These are phyloP conservation scores for Syngnathus rostellatus DNA, from an alignment of 2,797 vertebrate species.

Conservation along the genomic window DNA sequence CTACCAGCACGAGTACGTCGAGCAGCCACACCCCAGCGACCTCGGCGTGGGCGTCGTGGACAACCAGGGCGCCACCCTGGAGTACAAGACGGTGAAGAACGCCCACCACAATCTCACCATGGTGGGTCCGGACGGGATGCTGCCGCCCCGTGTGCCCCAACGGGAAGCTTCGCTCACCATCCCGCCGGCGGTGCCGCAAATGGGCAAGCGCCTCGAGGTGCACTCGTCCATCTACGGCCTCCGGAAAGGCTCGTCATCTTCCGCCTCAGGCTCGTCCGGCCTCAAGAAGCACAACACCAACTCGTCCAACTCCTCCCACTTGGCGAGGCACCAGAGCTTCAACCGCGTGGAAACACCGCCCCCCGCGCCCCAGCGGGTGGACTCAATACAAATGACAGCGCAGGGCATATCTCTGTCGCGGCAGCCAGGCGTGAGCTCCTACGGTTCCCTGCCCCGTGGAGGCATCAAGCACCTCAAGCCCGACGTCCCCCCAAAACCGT, in stretches of 20 bases:
- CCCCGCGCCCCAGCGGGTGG: conserved; percentile 91
- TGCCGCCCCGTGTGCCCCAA: conserved; percentile 93
- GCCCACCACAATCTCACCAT: conserved; percentile 80
- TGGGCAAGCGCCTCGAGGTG: conserved; percentile 90
- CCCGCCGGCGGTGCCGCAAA: conserved; percentile 80
- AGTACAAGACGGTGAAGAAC: conserved; percentile 93
- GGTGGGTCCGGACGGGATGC: conserved; percentile 77
- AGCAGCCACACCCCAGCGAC: conserved; percentile 87
- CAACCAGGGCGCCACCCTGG: conserved; percentile 88
- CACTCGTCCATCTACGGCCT: conserved; percentile 84
- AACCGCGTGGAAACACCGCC: conserved; percentile 88
- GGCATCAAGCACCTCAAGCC: conserved; percentile 92
- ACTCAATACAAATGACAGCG: conserved; percentile 94
- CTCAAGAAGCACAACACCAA: conserved; percentile 94
- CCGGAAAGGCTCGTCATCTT: conserved; percentile 76
- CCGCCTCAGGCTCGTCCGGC: conserved; percentile 52
- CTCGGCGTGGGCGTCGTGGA: conserved; percentile 73
- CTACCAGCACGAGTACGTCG: conserved; percentile 94
- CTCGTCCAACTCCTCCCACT: conserved; percentile 96
- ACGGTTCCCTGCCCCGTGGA: conserved; percentile 87
- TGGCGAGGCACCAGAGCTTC: conserved; percentile 93
- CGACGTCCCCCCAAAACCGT: conserved; percentile 94
- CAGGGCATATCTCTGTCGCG: conserved; percentile 83
- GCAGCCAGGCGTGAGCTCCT: conserved; percentile 83
- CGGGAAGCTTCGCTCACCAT: conserved; percentile 88